These are phyloP conservation scores for Synanthedon tipuliformis DNA, from an alignment of 2,888 invertebrate species.

Conservation along the genomic window DNA sequence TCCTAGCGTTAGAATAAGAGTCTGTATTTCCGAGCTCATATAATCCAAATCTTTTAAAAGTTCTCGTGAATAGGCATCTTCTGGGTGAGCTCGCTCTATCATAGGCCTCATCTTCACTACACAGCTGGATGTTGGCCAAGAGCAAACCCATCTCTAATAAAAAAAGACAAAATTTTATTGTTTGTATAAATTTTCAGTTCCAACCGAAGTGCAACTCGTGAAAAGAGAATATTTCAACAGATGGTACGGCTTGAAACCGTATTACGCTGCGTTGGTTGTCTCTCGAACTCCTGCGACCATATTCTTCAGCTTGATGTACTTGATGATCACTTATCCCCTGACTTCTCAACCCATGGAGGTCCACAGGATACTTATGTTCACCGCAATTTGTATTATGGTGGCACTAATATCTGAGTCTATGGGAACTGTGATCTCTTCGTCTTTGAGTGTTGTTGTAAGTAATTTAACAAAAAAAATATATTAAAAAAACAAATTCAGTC, in stretches of 20 bases:
- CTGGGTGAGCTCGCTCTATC: too few relatives aligned
- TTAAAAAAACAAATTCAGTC: too few relatives aligned
- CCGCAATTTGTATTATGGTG: slow-evolving; percentile 76
- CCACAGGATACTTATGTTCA: slow-evolving; percentile 75
- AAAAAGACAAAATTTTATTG: neutral
- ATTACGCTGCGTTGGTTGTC: slow-evolving; percentile 80
- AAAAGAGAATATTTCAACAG: slow-evolving; percentile 88
- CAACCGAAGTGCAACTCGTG: slow-evolving; percentile 79
- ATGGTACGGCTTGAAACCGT: slow-evolving; percentile 85
- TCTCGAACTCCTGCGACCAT: slow-evolving; percentile 80
- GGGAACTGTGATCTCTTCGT: slow-evolving; percentile 80
- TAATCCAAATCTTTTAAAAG: too few relatives aligned
- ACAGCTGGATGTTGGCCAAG: too few relatives aligned
- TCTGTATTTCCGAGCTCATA: too few relatives aligned
- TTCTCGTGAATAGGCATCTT: too few relatives aligned
- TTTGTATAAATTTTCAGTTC: slow-evolving; percentile 70
- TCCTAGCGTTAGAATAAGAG: neutral
- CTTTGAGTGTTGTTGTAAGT: slow-evolving; percentile 82
- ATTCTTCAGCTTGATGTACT: slow-evolving; percentile 74
- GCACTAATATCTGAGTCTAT: slow-evolving; percentile 83
- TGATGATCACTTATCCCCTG: slow-evolving; percentile 78
- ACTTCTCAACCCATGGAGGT: slow-evolving; percentile 83
- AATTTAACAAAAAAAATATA: slow-evolving; percentile 1
- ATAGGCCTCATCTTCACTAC: too few relatives aligned
- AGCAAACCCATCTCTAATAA: too few relatives aligned